phyloP scores from a whole-genome alignment of 2,888 invertebrate species.

The Pseudoips prasinana region DNA sequence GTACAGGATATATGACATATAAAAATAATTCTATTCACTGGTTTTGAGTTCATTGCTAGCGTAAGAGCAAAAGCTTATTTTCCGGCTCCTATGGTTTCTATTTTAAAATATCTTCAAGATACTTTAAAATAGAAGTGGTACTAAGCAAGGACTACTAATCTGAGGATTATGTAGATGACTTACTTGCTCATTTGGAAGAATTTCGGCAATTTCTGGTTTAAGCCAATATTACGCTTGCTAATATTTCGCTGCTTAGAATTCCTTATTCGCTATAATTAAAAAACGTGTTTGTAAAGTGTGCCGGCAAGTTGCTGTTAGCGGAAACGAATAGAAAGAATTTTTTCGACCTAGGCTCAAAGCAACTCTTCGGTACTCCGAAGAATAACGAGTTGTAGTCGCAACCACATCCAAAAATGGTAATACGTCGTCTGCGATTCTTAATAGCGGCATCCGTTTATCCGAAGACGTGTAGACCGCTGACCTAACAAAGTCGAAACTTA shows the following conservation, averaged over 20 bases:
- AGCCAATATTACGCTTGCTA: slow-evolving; percentile 30
- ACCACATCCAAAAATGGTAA: slow-evolving; percentile 28
- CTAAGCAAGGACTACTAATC: slow-evolving; percentile 35
- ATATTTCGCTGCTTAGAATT: not conserved
- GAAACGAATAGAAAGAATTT: slow-evolving; percentile 19
- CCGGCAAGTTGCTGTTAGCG: slow-evolving; percentile 8
- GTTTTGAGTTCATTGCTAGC: too few species aligned
- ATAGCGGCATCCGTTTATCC: slow-evolving; percentile 18
- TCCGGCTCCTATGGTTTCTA: slow-evolving; percentile 35
- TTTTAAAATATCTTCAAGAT: slow-evolving; percentile 29
- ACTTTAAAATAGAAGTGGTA: too few species aligned
- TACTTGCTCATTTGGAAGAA: slow-evolving; percentile 25
- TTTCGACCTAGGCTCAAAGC: slow-evolving; percentile 22
- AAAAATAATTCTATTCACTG: too few species aligned
- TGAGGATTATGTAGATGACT: slow-evolving; percentile 32
- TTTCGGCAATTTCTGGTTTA: slow-evolving; percentile 30
- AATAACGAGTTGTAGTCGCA: slow-evolving; percentile 28
- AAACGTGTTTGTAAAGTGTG: slow-evolving; percentile 23
- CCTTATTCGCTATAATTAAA: slow-evolving; percentile 18
- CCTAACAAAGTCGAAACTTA: slow-evolving; percentile 3
- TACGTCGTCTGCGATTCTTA: slow-evolving; percentile 17
- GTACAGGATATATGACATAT: too few species aligned
- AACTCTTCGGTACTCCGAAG: slow-evolving; percentile 42
- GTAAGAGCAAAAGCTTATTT: slow-evolving; percentile 28
- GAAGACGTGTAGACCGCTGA: not conserved